phyloP scores from a whole-genome alignment of 2,888 invertebrate species.

The Apodemia mormo region DNA sequence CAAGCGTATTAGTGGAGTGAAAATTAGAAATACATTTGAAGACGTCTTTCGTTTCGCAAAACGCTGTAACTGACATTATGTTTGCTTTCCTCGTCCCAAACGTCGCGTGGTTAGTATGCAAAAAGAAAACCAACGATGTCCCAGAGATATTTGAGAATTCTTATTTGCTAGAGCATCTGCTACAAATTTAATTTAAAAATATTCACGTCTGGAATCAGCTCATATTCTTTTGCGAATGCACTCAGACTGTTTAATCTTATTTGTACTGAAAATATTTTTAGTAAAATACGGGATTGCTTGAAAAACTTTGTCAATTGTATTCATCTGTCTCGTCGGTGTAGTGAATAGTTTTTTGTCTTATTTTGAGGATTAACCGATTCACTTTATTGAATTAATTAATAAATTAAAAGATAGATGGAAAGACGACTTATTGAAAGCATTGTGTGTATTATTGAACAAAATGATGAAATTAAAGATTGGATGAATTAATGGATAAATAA shows the following conservation, averaged over 20 bases:
- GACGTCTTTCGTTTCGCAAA: neutral
- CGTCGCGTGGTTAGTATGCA: slow-evolving; percentile 13
- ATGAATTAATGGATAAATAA: no score
- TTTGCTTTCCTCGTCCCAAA: slow-evolving; percentile 3
- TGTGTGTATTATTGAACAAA: no score
- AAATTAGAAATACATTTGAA: slow-evolving; percentile 1
- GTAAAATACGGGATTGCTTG: neutral
- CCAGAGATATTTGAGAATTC: slow-evolving; percentile 14
- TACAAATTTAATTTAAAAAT: slow-evolving; percentile 19
- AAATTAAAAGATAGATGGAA: no score
- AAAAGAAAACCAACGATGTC: slow-evolving; percentile 2
- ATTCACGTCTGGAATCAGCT: slow-evolving; percentile 16
- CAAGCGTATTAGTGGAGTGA: no score
- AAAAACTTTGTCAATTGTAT: neutral
- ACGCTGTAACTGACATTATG: neutral
- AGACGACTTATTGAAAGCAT: no score
- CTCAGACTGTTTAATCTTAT: slow-evolving; percentile 13
- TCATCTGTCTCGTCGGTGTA: neutral
- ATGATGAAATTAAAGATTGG: no score
- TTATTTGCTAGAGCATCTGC: slow-evolving; percentile 18
- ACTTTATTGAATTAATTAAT: no score
- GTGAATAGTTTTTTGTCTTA: neutral
- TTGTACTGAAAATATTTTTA: slow-evolving; percentile 3
- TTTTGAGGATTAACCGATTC: no score
- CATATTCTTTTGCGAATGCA: slow-evolving; percentile 17